Evolutionary conservation across 2,113 vertebrate species (phyloP).

Genomic region (Oncorhynchus mykiss): DNA sequence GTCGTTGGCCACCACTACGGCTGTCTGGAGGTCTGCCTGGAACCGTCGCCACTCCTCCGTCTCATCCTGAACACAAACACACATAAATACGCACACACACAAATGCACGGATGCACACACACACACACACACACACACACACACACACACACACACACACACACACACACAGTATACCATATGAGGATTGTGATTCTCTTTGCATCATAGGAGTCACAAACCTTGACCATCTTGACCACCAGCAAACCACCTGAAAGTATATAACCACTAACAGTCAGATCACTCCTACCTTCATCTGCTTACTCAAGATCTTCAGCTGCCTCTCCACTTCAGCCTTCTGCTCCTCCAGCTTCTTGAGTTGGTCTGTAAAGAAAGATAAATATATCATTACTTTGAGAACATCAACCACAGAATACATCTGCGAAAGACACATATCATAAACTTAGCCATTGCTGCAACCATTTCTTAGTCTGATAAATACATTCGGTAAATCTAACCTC

Average conservation of each 20-base stretch:
- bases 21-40: conserved; percentile 96
- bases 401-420: neutral
- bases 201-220: too few species aligned
- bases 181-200: too few species aligned
- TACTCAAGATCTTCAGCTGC: conserved; percentile 83
- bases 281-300: conserved; percentile 86
- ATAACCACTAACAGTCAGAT: neutral
- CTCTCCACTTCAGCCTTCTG: conserved; percentile 88
- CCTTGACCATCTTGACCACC: too few species aligned
- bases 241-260: too few species aligned
- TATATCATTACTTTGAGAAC: conserved; percentile 8
- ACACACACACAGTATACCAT: too few species aligned
- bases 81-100: neutral
- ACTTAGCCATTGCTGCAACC: too few species aligned
- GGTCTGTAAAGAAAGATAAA: conserved; percentile 72
- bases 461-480: too few species aligned
- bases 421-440: too few species aligned
- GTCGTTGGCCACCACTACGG: conserved; percentile 96
- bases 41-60: conserved; percentile 93
- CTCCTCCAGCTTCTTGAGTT: conserved; percentile 85
- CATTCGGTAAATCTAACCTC: too few species aligned
- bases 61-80: conserved; percentile 79
- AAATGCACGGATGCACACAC: neutral
- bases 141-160: too few species aligned
- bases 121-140: neutral